Percentiles rank a stretch among this genome's conserved stretches.
Evolutionary conservation across 2,113 vertebrate species (phyloP).

Genomic region (Ochotona curzoniae): DNA sequence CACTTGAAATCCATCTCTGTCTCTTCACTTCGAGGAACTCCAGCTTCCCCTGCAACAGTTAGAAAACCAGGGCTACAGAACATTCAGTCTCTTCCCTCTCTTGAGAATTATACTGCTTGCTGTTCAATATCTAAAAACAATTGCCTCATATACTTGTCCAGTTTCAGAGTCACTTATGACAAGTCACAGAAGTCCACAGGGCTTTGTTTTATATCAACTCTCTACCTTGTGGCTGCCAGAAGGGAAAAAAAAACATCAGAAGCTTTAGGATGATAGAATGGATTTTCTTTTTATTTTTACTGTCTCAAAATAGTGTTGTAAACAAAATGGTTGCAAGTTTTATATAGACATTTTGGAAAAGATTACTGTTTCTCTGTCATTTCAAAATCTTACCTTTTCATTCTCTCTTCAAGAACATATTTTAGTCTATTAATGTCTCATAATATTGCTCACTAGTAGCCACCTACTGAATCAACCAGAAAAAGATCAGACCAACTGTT

Average conservation of each 20-base stretch:
- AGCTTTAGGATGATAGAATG: slow-evolving; percentile 5
- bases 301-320: slow-evolving; percentile 23
- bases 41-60: not conserved
- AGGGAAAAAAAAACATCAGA: not conserved
- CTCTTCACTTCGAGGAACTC: not conserved
- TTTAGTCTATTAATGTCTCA: slow-evolving; percentile 2
- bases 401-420: not conserved
- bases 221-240: slow-evolving; percentile 3
- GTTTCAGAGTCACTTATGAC: slow-evolving; percentile 43
- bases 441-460: not conserved
- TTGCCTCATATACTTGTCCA: not conserved
- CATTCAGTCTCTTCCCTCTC: not conserved
- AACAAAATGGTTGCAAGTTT: not conserved
- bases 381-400: slow-evolving; percentile 49
- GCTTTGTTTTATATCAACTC: slow-evolving; percentile 55
- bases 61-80: not conserved
- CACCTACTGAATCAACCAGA: not conserved
- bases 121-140: slow-evolving; percentile 25
- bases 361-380: not conserved
- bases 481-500: not conserved
- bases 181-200: not conserved
- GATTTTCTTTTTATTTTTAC: not conserved
- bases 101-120: not conserved
- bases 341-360: not conserved
- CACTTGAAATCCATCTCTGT: not conserved